Evolutionary conservation across 2,888 invertebrate genomes (phyloP).

Genomic region (Microplitis manilae): DNA sequence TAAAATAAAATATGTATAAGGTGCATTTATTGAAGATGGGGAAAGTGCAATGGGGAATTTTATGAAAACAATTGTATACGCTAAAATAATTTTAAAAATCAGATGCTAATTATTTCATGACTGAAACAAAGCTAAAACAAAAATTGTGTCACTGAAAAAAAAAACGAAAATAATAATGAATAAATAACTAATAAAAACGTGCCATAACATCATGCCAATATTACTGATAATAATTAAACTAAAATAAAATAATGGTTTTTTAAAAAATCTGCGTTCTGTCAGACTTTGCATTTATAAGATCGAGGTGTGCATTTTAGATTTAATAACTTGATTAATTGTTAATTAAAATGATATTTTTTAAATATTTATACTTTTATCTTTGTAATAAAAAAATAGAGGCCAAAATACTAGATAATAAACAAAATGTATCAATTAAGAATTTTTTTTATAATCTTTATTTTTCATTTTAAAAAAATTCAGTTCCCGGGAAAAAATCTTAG

Average conservation of each 20-base stretch:
- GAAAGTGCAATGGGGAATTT: constrained; percentile 69
- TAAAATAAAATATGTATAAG: constrained; percentile 61
- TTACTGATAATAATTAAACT: constrained; percentile 65
- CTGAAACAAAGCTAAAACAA: constrained; percentile 41
- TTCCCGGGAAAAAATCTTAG: too few species aligned
- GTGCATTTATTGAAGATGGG: constrained; percentile 69
- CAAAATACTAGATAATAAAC: neutral
- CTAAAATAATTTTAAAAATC: constrained; percentile 35
- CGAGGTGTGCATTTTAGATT: constrained; percentile 44
- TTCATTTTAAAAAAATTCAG: too few species aligned
- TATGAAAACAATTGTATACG: constrained; percentile 45
- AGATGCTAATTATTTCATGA: constrained; percentile 45
- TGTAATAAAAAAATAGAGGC: neutral
- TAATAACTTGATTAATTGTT: neutral
- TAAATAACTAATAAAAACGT: constrained; percentile 67
- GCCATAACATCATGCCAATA: constrained; percentile 72
- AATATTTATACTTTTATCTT: neutral
- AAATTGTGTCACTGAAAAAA: constrained; percentile 57
- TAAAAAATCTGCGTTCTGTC: constrained; percentile 57
- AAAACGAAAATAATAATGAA: constrained; percentile 56
- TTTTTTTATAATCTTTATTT: too few species aligned
- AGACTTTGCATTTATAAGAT: constrained; percentile 38
- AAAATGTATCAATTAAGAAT: too few species aligned
- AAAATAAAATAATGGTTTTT: constrained; percentile 55
- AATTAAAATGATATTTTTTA: neutral